Conservation (phyloP, 2,888 invertebrate species). For the Helobdella robusta region DNA sequence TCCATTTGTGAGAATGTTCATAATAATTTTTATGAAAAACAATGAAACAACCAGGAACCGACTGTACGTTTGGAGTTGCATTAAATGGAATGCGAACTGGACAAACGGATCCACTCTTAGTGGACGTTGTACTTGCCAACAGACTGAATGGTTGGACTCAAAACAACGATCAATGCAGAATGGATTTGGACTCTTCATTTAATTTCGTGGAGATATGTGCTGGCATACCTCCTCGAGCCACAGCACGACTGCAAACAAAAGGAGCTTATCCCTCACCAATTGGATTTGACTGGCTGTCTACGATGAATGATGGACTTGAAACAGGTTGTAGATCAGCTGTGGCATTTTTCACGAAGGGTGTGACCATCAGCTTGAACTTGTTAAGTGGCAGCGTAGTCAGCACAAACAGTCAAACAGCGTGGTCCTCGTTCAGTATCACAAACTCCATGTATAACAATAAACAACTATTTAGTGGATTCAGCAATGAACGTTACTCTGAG, state of each 20-base stretch:
- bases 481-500: neutral
- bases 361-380: conserved; percentile 11
- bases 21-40: too few species aligned
- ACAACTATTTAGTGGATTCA: conserved; percentile 19
- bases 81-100: neutral
- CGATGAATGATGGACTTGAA: conserved; percentile 10
- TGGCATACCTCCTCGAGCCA: conserved; percentile 8
- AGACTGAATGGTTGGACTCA: conserved; percentile 7
- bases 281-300: conserved; percentile 24
- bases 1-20: too few species aligned
- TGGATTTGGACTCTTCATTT: neutral
- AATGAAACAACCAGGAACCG: conserved; percentile 18
- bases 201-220: conserved; percentile 27
- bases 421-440: conserved; percentile 27
- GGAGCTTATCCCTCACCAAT: conserved; percentile 27
- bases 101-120: neutral
- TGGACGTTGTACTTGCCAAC: conserved; percentile 24
- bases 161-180: conserved; percentile 4
- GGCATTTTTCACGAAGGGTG: conserved; percentile 20
- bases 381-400: conserved; percentile 3
- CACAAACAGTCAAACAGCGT: conserved; percentile 15
- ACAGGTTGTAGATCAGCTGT: conserved; percentile 26
- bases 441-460: conserved; percentile 10
- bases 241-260: neutral
- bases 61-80: conserved; percentile 24